Base-by-base conservation (phyloP, 2,888 invertebrate species). In the Rambutsinella grinnellia region DNA sequence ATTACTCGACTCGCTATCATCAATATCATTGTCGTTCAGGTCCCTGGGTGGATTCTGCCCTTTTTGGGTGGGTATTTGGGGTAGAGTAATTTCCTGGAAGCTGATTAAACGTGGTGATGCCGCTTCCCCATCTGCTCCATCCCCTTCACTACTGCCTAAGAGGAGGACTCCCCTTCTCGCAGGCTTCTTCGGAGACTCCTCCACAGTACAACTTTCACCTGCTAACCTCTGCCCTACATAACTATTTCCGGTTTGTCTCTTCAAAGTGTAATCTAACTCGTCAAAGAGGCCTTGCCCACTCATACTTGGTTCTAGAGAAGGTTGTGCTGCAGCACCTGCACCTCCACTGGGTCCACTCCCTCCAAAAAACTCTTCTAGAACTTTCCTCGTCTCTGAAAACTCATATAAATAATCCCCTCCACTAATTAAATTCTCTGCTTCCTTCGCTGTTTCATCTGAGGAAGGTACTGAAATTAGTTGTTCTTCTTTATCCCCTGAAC, bases 381-480 rank as follows among this genome's bases (percentile, higher is more conserved):
- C 95, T 88, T 95, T 95, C 82, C 95, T 89, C 24, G 96, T 96
- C 88, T 96, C 95, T 0, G 95, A 95, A 87, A 95, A 95, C 87
- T 96, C 96, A 87, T 95, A 95, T 79, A 95, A 87, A 87, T 95
- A 95, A 88, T 95, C 94, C 26, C 61, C 74, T 1, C 56, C 44
- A 2, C 62, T 62, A 3, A 74, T 26, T 26, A 74, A 56, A 46
- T 72, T 72, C 19, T 60, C 44, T 19, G 54, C 61, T 13, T 56
- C 72, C 17, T 3, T 58, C 49, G 28, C 3, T 19, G 26, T 13
- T 28, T 61, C n/a, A 28, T 60, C 49, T 23, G 72, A 69, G 27
- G 58, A 66, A 62, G 74, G 67, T 67, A 71, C 60, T 26, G 71
- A 69, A 67, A 70, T 76, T 63, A 76, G 53, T 53, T 71, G 63